Evolutionary conservation across 2,797 vertebrate genomes (phyloP).

Genomic region (Pteropus rufus): DNA sequence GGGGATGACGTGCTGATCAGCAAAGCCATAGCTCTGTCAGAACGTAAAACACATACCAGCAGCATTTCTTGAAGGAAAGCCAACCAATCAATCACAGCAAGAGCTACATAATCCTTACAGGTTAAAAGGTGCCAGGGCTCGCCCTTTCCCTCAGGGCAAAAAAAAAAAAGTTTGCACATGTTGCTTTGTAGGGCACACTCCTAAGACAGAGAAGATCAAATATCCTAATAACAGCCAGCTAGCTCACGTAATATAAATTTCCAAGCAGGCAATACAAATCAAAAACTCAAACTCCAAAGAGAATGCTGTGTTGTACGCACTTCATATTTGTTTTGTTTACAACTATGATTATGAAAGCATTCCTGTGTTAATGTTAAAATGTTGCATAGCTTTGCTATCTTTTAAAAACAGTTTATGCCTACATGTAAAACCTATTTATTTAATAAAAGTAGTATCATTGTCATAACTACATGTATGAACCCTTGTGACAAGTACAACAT

Average conservation of each 20-base stretch:
- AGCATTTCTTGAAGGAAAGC: slow-evolving; percentile 57
- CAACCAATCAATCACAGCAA: slow-evolving; percentile 61
- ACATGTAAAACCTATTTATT: neutral
- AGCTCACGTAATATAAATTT: neutral
- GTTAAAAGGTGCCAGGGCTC: slow-evolving; percentile 60
- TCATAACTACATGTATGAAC: neutral
- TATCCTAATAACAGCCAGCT: slow-evolving; percentile 30
- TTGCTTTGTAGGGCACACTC: neutral
- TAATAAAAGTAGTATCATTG: neutral
- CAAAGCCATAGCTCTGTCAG: slow-evolving; percentile 58
- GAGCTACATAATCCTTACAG: slow-evolving; percentile 53
- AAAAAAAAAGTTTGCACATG: neutral
- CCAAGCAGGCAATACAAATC: neutral
- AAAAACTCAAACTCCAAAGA: slow-evolving; percentile 3
- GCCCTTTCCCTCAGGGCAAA: slow-evolving; percentile 19
- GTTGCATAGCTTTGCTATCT: neutral
- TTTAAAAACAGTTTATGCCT: neutral
- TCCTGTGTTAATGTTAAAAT: neutral
- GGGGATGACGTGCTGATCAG: slow-evolving; percentile 45
- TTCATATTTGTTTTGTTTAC: neutral
- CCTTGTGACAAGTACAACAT: neutral
- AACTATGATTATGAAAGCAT: neutral
- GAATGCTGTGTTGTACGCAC: neutral
- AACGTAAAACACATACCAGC: slow-evolving; percentile 56
- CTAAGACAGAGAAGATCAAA: neutral